A percentile compares a stretch with the other conserved stretches of the same genome.
phyloP scores from a whole-genome alignment of 2,113 vertebrate species.

The Crotalus horridus region DNA sequence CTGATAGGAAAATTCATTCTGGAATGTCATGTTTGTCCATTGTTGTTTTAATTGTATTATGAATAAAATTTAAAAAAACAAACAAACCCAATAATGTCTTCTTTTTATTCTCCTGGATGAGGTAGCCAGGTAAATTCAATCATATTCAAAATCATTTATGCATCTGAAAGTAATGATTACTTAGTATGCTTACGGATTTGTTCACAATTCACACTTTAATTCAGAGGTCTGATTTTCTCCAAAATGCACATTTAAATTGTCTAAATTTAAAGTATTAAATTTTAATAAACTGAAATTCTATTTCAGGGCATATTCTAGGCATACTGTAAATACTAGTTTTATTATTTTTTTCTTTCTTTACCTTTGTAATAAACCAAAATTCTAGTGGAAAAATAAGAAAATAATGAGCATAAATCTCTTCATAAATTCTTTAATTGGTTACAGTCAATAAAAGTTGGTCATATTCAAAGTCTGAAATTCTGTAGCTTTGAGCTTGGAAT shows the following conservation, averaged over 20 bases:
- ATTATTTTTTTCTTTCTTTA: background rate
- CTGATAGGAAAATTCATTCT: no score
- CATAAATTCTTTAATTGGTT: background rate
- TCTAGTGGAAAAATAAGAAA: background rate
- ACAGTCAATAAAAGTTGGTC: background rate
- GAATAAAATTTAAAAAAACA: no score
- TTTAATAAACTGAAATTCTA: background rate
- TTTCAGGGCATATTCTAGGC: background rate
- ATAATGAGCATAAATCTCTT: background rate
- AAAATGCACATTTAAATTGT: background rate
- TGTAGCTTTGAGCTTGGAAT: background rate
- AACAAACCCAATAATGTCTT: background rate
- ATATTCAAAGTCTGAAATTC: background rate
- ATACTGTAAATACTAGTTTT: background rate
- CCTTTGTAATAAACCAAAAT: background rate
- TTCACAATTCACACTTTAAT: background rate
- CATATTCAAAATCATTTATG: background rate
- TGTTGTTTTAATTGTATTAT: no score
- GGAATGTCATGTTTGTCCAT: no score
- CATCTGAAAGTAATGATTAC: background rate
- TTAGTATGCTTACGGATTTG: background rate
- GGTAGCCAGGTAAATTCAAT: background rate
- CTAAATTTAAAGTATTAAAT: background rate
- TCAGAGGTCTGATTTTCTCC: background rate
- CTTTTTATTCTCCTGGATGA: background rate